Percentiles rank a stretch among this genome's conserved stretches.
Evolutionary conservation across 35 echinoderm and acorn worm species (phyloP).

Genomic region (Strongylocentrotus purpuratus): DNA sequence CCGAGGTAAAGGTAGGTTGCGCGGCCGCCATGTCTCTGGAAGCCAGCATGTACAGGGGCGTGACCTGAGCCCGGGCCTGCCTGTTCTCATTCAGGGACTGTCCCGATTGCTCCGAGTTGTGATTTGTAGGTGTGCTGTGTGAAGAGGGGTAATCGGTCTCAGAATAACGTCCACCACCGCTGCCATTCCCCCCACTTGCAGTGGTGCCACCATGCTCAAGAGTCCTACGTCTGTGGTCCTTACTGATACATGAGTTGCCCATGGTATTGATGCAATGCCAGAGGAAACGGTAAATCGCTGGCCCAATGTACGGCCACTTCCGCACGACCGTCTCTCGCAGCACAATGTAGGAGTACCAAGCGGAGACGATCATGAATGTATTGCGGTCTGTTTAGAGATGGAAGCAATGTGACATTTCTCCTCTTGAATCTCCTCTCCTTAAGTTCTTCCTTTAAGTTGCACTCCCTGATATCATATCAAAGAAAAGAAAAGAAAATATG

Average conservation of each 20-base stretch:
- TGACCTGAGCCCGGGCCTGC: conserved; percentile 18
- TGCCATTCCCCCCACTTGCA: not conserved
- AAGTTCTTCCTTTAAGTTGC: not conserved
- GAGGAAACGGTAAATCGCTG: conserved; percentile 34
- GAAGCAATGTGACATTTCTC: not conserved
- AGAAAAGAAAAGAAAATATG: not conserved
- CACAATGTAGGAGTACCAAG: conserved; percentile 54
- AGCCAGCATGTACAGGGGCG: conserved; percentile 17
- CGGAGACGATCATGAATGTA: conserved; percentile 65
- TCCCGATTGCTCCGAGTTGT: not conserved
- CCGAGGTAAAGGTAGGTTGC: conserved; percentile 1
- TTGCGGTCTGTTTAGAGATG: not conserved
- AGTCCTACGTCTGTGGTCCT: conserved; percentile 58
- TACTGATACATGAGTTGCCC: conserved; percentile 71
- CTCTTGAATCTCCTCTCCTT: not conserved
- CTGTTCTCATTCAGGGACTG: conserved; percentile 36
- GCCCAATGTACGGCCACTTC: not conserved
- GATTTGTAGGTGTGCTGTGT: not conserved
- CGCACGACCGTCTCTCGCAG: conserved; percentile 45
- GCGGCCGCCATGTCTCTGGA: conserved; percentile 24
- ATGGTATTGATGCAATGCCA: conserved; percentile 46
- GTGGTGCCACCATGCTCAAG: conserved; percentile 22
- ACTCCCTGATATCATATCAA: not conserved
- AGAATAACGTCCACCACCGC: conserved; percentile 27
- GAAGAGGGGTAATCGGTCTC: conserved; percentile 3